A percentile compares a stretch with the other conserved stretches of the same genome.
These are phyloP conservation scores for Herpetotheres cachinnans DNA, from an alignment of 2,113 vertebrate species.

Conservation along the genomic window DNA sequence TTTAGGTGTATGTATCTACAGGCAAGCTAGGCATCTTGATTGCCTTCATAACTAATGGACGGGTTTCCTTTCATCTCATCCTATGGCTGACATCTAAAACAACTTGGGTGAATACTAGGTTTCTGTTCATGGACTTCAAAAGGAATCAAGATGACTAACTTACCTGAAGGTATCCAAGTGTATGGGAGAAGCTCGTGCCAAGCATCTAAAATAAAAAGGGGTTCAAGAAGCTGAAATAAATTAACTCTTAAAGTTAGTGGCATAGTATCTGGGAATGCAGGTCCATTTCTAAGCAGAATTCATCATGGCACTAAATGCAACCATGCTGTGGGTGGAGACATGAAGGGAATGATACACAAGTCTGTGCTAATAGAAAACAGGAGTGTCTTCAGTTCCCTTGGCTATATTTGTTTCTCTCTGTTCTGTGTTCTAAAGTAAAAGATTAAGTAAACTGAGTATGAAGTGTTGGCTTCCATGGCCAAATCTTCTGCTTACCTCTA, in stretches of 20 bases:
- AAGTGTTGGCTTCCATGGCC: not conserved
- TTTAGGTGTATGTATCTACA: not conserved
- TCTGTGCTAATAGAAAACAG: not conserved
- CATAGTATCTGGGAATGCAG: not conserved
- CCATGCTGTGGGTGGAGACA: not conserved
- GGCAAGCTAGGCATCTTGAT: not conserved
- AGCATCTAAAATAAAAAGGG: not conserved
- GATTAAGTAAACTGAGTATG: not conserved
- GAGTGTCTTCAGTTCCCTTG: not conserved
- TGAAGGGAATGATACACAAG: not conserved
- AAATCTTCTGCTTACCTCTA: not conserved
- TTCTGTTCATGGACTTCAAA: not conserved
- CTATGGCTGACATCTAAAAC: not conserved
- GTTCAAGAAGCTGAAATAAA: not conserved
- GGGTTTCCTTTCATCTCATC: not conserved
- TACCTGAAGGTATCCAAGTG: not conserved
- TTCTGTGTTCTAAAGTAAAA: not conserved
- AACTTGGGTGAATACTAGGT: not conserved
- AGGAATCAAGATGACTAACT: not conserved
- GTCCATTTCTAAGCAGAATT: not conserved
- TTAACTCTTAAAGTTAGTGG: not conserved
- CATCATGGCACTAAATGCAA: not conserved
- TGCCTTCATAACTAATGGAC: not conserved
- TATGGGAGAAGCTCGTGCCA: not conserved
- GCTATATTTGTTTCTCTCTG: not conserved